Base-by-base conservation (phyloP, 2,888 invertebrate species). In the Aleiodes testaceus region DNA sequence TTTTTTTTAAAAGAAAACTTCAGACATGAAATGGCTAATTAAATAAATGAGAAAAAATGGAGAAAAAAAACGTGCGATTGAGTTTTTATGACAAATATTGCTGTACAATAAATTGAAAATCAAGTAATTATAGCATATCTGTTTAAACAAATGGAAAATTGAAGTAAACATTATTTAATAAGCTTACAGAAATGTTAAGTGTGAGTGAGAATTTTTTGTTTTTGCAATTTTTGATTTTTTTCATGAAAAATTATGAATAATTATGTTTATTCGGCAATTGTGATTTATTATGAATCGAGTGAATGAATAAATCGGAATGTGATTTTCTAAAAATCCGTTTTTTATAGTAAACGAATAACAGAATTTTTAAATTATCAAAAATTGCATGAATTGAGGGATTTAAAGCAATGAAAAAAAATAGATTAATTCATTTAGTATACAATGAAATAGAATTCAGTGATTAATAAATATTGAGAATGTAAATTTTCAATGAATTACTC, bases 41-140 rank as follows among this genome's bases (percentile, higher is more conserved):
- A 55, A 44, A 68, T 16, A 68, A 50, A 42, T 36, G 36, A 36
- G 7, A 65, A 55, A 65, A 44, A 20, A 42, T 16, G 16, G 11
- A 47, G 11, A n/a, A 22, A 55, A 66, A 73, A 64, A 73, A 61
- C n/a, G 64, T 64, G 73, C 69, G 72, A 70, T 74, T 71, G 70
- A 70, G 65, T 73, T 59, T 59, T 75, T 73, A 73, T 70, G 70
- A 75, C 76, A 77, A 49, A 55, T 63, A 82, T 79, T 79, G 78
- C 78, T 80, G 80, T 82, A 84, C 75, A 80, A 81, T 81, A 80
- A 59, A 82, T 79, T 74, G 76, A 75, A 77, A 74, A 76, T 75
- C 76, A 79, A 77, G 75, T 78, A 75, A 74, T 73, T 77, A 77
- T 80, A 79, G 83, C 82, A 82, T 82, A 83, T 83, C 80, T 79